phyloP scores from a whole-genome alignment of 2,113 vertebrate genomes.

The Enhydra lutris region DNA sequence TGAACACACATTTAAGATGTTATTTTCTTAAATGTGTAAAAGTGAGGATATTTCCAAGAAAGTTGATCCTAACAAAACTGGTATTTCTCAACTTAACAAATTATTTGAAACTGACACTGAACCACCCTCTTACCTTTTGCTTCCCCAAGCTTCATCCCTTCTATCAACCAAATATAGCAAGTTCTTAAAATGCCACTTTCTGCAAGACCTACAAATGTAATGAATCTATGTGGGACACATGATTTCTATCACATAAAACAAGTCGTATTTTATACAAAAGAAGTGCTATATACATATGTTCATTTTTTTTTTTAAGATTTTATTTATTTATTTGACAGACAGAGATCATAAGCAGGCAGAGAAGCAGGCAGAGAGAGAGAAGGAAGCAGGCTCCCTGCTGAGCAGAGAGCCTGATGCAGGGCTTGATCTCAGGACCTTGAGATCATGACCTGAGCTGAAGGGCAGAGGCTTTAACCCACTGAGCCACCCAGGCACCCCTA shows the following conservation, averaged over 20 bases:
- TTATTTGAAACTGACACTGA: background rate
- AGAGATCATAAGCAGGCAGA: too few relatives aligned
- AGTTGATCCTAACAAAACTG: background rate
- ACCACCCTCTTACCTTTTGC: background rate
- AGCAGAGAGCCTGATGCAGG: too few relatives aligned
- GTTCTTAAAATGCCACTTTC: slow-evolving; percentile 4
- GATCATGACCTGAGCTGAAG: too few relatives aligned
- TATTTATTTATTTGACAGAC: too few relatives aligned
- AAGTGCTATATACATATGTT: background rate
- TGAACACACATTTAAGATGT: background rate
- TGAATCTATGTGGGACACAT: background rate
- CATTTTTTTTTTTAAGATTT: too few relatives aligned
- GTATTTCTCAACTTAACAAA: background rate
- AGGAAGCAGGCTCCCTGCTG: too few relatives aligned
- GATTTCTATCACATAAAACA: slow-evolving; percentile 1
- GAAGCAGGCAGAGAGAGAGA: too few relatives aligned
- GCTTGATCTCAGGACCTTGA: too few relatives aligned
- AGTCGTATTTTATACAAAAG: background rate
- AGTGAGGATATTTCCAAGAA: slow-evolving; percentile 27
- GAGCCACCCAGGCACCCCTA: too few relatives aligned
- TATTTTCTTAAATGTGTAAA: background rate
- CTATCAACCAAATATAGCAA: background rate
- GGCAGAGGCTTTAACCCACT: too few relatives aligned
- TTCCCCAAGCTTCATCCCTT: background rate
- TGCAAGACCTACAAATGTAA: background rate